Percentiles rank a stretch among this genome's conserved stretches.
Evolutionary conservation across 2,797 vertebrate species (phyloP).

Genomic region (Mus caroli): DNA sequence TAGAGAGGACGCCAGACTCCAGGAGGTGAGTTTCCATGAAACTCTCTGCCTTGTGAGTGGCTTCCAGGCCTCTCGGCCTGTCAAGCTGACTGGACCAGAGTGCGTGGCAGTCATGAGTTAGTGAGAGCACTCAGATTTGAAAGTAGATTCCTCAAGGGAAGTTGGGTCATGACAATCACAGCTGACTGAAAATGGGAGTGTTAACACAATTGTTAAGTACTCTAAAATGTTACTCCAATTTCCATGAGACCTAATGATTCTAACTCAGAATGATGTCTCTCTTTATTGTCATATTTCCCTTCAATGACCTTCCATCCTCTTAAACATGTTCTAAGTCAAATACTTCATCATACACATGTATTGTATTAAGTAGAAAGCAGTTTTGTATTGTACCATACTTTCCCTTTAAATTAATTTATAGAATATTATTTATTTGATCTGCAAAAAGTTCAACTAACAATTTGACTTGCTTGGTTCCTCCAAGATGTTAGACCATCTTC

Average conservation of each 20-base stretch:
- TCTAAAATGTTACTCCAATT: conserved; percentile 21
- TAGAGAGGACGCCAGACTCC: too few relatives aligned
- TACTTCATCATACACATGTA: neutral
- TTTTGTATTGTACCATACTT: conserved; percentile 13
- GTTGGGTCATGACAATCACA: neutral
- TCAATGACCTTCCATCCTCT: neutral
- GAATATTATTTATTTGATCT: neutral
- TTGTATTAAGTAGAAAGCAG: neutral
- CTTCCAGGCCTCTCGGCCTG: too few relatives aligned
- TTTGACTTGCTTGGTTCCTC: neutral
- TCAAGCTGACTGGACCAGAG: too few relatives aligned
- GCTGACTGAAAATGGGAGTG: neutral
- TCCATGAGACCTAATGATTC: neutral
- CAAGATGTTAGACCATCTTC: neutral
- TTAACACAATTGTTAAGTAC: neutral
- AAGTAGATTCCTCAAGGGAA: neutral
- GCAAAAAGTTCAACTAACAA: neutral
- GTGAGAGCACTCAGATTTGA: neutral
- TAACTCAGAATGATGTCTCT: neutral
- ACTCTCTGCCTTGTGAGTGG: too few relatives aligned
- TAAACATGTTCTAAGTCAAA: neutral
- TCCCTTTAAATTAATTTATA: conserved; percentile 17
- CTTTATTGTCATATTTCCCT: neutral
- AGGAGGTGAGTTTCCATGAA: too few relatives aligned
- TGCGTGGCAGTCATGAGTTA: neutral